Evolutionary conservation across 53 echinoderm and acorn worm genomes (phyloP).

Genomic region (Paracentrotus lividus): DNA sequence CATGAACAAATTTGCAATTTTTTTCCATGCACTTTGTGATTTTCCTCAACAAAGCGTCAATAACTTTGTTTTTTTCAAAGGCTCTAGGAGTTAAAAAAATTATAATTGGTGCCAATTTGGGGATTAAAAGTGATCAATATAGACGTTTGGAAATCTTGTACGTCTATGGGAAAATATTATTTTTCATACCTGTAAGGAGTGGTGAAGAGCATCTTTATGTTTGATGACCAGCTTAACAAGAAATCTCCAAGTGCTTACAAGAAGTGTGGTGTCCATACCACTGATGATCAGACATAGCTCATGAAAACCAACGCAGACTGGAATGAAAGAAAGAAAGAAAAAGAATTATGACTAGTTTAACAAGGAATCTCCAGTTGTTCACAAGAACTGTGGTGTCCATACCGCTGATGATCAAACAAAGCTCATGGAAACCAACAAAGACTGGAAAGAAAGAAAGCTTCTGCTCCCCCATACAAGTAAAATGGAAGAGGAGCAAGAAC

Average conservation of each 20-base stretch:
- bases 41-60: too few relatives aligned
- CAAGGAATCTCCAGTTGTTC: conserved; percentile 89
- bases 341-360: conserved; percentile 83
- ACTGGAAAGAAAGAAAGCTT: conserved; percentile 68
- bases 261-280: conserved; percentile 88
- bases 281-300: conserved; percentile 89
- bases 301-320: conserved; percentile 89
- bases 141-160: too few relatives aligned
- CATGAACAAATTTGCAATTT: too few relatives aligned
- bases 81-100: too few relatives aligned
- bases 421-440: conserved; percentile 83
- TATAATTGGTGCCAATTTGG: too few relatives aligned
- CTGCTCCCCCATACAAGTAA: too few relatives aligned
- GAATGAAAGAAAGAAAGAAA: not conserved
- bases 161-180: too few relatives aligned
- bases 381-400: conserved; percentile 92
- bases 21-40: too few relatives aligned
- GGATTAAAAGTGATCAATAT: too few relatives aligned
- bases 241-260: conserved; percentile 90
- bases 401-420: conserved; percentile 88
- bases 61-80: too few relatives aligned
- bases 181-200: conserved; percentile 83
- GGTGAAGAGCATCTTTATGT: conserved; percentile 80
- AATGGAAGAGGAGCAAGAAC: too few relatives aligned
- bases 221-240: conserved; percentile 87